These are phyloP conservation scores for Drosophila orosa DNA, from an alignment of 1,140 invertebrate species.

Conservation along the genomic window DNA sequence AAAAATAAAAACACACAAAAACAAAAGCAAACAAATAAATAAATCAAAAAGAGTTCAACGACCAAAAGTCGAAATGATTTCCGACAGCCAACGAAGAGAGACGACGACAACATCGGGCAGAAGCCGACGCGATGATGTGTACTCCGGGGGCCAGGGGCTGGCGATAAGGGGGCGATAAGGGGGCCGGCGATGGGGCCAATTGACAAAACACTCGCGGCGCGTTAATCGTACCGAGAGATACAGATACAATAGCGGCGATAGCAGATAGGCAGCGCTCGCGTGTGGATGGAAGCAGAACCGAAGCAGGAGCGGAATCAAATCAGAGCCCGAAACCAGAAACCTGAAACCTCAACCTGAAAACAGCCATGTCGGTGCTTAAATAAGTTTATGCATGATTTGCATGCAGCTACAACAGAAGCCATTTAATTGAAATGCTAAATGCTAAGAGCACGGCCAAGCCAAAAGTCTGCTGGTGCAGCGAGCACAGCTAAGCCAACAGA, in stretches of 20 bases:
- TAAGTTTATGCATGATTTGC: constrained; percentile 71
- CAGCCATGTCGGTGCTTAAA: constrained; percentile 44
- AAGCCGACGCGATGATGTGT: constrained; percentile 13
- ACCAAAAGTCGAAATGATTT: constrained; percentile 78
- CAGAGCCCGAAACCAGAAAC: constrained; percentile 11
- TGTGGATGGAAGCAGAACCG: constrained; percentile 41
- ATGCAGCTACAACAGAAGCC: constrained; percentile 57
- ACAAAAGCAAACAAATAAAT: constrained; percentile 55
- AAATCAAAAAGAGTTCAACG: constrained; percentile 81
- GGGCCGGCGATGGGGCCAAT: constrained; percentile 21
- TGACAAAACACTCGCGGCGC: constrained; percentile 45
- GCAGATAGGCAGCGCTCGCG: constrained; percentile 54
- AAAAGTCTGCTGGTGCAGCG: constrained; percentile 31
- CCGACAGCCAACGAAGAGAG: constrained; percentile 53
- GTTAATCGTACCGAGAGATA: constrained; percentile 63
- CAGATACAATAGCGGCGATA: constrained; percentile 58
- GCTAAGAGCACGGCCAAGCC: constrained; percentile 33
- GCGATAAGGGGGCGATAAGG: constrained; percentile 5
- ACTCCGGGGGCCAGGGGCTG: constrained; percentile 4
- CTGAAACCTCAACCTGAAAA: constrained; percentile 6
- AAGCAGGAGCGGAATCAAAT: constrained; percentile 11
- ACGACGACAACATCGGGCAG: constrained; percentile 32
- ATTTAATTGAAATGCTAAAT: constrained; percentile 65
- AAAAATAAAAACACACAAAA: constrained; percentile 2
- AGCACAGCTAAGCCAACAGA: constrained; percentile 8